Conservation (phyloP, 2,113 vertebrate species). For the Phalacrocorax brasilianus region DNA sequence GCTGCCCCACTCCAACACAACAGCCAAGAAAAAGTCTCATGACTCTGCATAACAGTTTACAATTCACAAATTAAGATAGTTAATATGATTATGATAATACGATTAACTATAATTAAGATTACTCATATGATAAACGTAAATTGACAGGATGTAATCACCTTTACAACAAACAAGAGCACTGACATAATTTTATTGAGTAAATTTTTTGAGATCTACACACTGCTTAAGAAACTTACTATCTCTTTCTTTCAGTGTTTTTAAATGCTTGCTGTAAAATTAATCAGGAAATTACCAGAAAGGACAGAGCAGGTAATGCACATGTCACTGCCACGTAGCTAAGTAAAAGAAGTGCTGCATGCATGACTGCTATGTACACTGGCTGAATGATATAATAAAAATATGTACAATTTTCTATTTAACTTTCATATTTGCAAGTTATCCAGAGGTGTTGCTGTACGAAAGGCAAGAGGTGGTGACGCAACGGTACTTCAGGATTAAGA, state of each 20-base stretch:
- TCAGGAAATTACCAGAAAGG: background rate
- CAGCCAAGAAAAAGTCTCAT: background rate
- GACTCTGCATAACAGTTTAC: conserved; percentile 6
- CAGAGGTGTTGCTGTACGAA: background rate
- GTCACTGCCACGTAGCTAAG: background rate
- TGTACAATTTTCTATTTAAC: background rate
- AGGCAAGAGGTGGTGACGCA: background rate
- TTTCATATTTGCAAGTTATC: background rate
- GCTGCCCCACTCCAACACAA: background rate
- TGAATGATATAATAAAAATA: background rate
- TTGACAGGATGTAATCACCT: background rate
- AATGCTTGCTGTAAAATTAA: background rate
- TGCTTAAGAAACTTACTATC: background rate
- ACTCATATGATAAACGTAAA: background rate
- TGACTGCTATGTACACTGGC: background rate
- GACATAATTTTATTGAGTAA: background rate
- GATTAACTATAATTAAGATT: background rate
- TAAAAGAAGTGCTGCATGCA: background rate
- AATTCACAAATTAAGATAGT: background rate
- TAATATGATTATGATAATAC: background rate
- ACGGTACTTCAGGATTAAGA: background rate
- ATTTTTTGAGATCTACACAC: background rate
- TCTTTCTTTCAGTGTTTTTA: background rate
- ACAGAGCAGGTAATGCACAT: background rate
- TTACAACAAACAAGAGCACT: background rate